Conservation (phyloP, 2,113 vertebrate genomes). For the Piliocolobus tephrosceles region DNA sequence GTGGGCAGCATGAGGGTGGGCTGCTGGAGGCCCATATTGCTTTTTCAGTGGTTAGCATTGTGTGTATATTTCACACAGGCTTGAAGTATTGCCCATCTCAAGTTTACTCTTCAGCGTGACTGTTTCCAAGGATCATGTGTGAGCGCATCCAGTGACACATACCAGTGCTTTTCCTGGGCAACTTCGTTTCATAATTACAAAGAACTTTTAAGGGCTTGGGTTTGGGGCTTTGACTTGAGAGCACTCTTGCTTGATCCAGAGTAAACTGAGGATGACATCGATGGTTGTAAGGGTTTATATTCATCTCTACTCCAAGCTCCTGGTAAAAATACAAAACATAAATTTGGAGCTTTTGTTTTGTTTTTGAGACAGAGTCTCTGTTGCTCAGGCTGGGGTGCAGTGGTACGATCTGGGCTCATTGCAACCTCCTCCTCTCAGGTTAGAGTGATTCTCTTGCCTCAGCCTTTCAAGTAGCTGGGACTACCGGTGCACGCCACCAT, state of each 20-base stretch:
- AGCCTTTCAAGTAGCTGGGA: no score
- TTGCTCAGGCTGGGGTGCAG: no score
- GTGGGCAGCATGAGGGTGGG: fast-evolving
- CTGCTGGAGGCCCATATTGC: neutral
- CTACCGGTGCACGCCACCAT: no score
- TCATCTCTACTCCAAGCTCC: neutral
- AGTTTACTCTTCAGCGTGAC: fast-evolving
- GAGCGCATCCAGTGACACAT: fast-evolving
- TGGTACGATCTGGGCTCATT: no score
- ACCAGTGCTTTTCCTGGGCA: neutral
- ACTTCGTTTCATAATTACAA: fast-evolving
- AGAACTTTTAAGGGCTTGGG: neutral
- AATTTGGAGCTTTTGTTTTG: neutral
- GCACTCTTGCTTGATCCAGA: neutral
- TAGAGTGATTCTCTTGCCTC: no score
- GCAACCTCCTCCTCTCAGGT: no score
- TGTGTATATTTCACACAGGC: fast-evolving
- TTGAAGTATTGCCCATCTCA: neutral
- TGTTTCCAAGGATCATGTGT: neutral
- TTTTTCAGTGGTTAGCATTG: no score
- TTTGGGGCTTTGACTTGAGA: neutral
- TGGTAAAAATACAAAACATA: neutral
- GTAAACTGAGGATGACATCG: neutral
- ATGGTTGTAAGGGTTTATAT: neutral
- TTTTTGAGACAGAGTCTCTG: no score